Conservation (phyloP, 2,797 vertebrate genomes). For the Leptodactylus fallax region DNA sequence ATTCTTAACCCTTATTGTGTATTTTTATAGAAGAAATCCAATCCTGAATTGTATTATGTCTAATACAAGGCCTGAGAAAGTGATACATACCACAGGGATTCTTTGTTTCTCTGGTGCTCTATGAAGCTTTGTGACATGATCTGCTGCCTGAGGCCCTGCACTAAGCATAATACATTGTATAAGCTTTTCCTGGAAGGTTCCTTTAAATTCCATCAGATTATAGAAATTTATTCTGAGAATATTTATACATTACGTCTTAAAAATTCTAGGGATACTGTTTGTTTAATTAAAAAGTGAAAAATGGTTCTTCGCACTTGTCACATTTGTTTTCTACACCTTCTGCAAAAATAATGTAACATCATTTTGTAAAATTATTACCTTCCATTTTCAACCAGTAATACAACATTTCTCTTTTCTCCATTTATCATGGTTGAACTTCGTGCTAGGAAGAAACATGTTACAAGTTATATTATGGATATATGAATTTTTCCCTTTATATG, state of each 20-base stretch:
- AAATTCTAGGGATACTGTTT: neutral
- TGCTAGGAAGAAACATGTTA: constrained; percentile 74
- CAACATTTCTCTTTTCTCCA: constrained; percentile 88
- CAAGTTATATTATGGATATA: neutral
- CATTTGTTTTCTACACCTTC: constrained; percentile 18
- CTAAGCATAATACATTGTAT: no score
- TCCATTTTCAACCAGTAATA: constrained; percentile 93
- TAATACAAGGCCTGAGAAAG: no score
- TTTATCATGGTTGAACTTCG: constrained; percentile 85
- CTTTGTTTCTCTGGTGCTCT: no score
- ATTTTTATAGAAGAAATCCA: no score
- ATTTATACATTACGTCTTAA: neutral
- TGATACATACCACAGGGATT: no score
- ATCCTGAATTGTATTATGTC: no score
- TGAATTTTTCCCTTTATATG: neutral
- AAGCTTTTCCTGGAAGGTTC: neutral
- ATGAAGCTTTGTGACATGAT: no score
- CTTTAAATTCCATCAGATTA: neutral
- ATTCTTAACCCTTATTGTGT: no score
- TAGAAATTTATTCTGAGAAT: neutral
- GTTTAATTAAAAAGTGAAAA: constrained; percentile 33
- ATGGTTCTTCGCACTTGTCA: neutral
- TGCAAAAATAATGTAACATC: constrained; percentile 23
- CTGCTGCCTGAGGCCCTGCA: no score
- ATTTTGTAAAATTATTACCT: constrained; percentile 78